These are phyloP conservation scores for Spea hammondii DNA, from an alignment of 2,797 vertebrate genomes.

Conservation along the genomic window DNA sequence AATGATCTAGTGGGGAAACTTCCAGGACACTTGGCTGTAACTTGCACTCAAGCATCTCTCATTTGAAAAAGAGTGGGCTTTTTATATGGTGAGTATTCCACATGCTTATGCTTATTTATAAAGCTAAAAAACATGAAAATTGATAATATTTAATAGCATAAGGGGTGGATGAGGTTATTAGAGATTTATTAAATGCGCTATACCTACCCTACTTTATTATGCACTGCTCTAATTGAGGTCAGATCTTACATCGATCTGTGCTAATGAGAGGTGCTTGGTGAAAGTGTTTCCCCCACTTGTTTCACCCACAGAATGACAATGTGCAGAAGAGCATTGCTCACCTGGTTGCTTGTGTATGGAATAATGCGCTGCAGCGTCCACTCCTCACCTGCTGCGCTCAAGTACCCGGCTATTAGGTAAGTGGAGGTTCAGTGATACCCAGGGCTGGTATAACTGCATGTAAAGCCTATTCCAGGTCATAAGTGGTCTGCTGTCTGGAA, in stretches of 20 bases:
- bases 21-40: conserved; percentile 41
- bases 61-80: conserved; percentile 31
- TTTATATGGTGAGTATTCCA: conserved; percentile 45
- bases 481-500: too few relatives aligned
- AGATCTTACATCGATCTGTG: conserved; percentile 33
- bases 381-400: conserved; percentile 87
- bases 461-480: not conserved
- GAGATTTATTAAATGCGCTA: conserved; percentile 8
- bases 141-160: not conserved
- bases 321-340: conserved; percentile 86
- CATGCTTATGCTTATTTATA: conserved; percentile 18
- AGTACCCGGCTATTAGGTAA: conserved; percentile 84
- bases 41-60: conserved; percentile 20
- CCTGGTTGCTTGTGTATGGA: conserved; percentile 85
- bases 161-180: too few relatives aligned
- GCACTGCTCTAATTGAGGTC: conserved; percentile 36
- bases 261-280: conserved; percentile 51
- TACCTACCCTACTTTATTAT: conserved; percentile 15
- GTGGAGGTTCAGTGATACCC: conserved; percentile 52
- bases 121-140: not conserved
- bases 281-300: conserved; percentile 56
- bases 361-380: conserved; percentile 89
- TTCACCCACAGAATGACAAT: conserved; percentile 81
- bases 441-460: not conserved
- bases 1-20: conserved; percentile 13